These are phyloP conservation scores for Eupithecia dodoneata DNA, from an alignment of 2,888 invertebrate genomes.

Conservation along the genomic window DNA sequence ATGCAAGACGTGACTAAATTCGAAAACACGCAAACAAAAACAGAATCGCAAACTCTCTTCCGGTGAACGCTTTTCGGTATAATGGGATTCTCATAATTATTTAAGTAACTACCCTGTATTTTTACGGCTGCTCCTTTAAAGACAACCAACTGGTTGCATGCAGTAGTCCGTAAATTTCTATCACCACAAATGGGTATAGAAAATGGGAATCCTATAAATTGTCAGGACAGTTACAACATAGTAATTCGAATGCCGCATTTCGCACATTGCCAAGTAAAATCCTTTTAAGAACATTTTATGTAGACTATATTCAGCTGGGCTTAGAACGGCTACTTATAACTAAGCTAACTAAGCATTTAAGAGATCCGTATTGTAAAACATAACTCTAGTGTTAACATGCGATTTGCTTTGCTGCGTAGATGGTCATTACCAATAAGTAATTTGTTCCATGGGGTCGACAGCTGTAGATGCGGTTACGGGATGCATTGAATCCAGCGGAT, in stretches of 20 bases:
- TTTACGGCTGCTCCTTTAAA: not conserved
- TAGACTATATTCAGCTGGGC: conserved; percentile 33
- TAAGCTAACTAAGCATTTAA: too few species aligned
- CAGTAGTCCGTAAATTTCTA: conserved; percentile 42
- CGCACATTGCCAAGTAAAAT: conserved; percentile 39
- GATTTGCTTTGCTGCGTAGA: conserved; percentile 59
- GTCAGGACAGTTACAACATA: conserved; percentile 45
- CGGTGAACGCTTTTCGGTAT: not conserved
- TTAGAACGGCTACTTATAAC: conserved; percentile 50
- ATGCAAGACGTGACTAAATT: conserved; percentile 41
- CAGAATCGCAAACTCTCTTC: conserved; percentile 9
- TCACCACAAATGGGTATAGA: conserved; percentile 44
- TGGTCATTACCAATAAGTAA: conserved; percentile 54
- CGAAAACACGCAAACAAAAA: conserved; percentile 12
- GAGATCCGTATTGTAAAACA: not conserved
- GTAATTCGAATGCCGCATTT: conserved; percentile 44
- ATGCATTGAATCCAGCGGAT: conserved; percentile 39
- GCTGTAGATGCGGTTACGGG: conserved; percentile 2
- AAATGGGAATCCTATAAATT: conserved; percentile 46
- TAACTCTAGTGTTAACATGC: conserved; percentile 24
- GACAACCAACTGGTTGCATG: conserved; percentile 9
- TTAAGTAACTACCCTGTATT: not conserved
- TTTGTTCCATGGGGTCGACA: conserved; percentile 44
- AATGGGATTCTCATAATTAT: not conserved
- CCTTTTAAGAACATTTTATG: conserved; percentile 42